Conservation (phyloP, 2,113 vertebrate genomes). For the Phyllostomus hastatus region DNA sequence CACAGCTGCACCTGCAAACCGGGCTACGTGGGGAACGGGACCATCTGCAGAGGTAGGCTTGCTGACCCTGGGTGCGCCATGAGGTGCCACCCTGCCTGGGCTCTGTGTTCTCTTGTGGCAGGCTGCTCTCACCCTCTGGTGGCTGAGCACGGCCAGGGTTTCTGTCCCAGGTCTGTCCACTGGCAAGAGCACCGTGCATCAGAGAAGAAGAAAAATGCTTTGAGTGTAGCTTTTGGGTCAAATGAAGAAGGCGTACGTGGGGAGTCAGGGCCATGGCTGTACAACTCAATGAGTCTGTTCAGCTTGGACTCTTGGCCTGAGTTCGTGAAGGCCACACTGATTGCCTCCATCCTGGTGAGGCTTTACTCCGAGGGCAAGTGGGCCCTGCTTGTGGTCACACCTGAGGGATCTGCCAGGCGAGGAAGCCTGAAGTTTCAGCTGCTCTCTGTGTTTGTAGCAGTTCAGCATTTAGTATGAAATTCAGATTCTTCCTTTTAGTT, state of each 20-base stretch:
- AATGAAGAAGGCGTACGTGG: not conserved
- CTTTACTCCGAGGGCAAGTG: not conserved
- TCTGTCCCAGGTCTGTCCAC: not conserved
- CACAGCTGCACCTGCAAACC: conserved; percentile 97
- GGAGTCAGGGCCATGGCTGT: rapidly evolving
- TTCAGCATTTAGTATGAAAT: not conserved
- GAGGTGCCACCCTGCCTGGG: not conserved
- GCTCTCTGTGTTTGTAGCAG: not conserved
- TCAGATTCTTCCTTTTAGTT: not conserved
- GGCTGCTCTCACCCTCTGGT: rapidly evolving
- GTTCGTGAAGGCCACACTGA: not conserved
- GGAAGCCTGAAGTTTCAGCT: not conserved
- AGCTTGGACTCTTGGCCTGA: not conserved
- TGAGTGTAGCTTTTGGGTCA: not conserved
- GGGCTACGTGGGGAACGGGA: conserved; percentile 94
- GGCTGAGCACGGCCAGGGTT: not conserved
- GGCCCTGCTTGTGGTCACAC: rapidly evolving
- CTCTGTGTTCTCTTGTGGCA: not conserved
- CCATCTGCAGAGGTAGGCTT: conserved; percentile 91
- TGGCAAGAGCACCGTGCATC: not conserved
- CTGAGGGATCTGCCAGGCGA: rapidly evolving
- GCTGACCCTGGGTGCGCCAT: rapidly evolving
- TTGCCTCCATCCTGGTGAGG: not conserved
- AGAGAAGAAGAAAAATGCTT: conserved; percentile 73
- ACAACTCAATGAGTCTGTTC: rapidly evolving